Percentiles rank a stretch among this genome's conserved stretches.
Conservation (phyloP, 2,888 invertebrate genomes). For the Aphrophora alni region DNA sequence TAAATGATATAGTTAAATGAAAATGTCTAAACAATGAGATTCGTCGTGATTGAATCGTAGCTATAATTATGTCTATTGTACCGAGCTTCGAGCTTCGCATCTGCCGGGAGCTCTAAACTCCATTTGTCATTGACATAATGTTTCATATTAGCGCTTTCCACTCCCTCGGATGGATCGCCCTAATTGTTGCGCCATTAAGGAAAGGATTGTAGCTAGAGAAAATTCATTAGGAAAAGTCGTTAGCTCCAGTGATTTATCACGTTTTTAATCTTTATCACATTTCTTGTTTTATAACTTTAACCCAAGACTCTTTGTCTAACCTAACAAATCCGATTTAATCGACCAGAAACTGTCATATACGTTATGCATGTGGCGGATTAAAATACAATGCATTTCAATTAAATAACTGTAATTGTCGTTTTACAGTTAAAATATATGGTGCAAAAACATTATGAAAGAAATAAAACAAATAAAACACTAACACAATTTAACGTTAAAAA, state of each 20-base stretch:
- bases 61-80: neutral
- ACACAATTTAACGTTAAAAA: too few species aligned
- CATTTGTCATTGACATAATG: neutral
- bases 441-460: too few species aligned
- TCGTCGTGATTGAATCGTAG: neutral
- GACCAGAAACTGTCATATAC: neutral
- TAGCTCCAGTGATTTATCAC: neutral
- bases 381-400: too few species aligned
- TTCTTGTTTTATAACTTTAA: neutral
- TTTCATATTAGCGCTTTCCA: slow-evolving; percentile 4
- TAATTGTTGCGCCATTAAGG: slow-evolving; percentile 6
- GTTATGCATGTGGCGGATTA: too few species aligned
- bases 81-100: neutral
- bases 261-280: slow-evolving; percentile 1
- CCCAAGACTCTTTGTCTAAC: neutral
- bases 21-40: neutral
- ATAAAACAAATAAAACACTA: too few species aligned
- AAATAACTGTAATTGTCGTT: too few species aligned
- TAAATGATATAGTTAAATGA: neutral
- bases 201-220: neutral
- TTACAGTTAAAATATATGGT: too few species aligned
- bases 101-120: neutral
- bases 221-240: slow-evolving; percentile 9
- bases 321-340: neutral
- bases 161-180: neutral